Percentiles rank a stretch among this genome's conserved stretches.
Conservation (phyloP, 2,797 vertebrate genomes). For the Ciconia nigra region DNA sequence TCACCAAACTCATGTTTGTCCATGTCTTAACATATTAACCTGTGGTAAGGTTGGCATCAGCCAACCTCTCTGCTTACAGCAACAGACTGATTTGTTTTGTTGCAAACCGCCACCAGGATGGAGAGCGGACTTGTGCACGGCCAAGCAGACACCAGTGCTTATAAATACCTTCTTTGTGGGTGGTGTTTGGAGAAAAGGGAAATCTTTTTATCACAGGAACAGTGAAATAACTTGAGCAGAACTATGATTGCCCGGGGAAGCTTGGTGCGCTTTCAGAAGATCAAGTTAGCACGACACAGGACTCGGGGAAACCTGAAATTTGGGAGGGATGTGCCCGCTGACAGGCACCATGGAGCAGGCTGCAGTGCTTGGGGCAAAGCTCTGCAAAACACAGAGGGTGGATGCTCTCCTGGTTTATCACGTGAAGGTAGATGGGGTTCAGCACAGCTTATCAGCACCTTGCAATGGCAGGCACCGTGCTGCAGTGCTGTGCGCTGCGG, state of each 20-base stretch:
- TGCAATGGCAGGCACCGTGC: fast-evolving
- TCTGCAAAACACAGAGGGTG: not conserved
- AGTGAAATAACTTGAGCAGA: not conserved
- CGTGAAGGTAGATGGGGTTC: not conserved
- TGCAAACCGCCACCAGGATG: not conserved
- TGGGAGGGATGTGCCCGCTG: not conserved
- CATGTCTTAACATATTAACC: not conserved
- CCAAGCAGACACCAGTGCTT: not conserved
- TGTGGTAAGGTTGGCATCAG: not conserved
- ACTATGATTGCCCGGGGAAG: not conserved
- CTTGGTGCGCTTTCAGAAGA: not conserved
- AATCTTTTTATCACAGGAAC: not conserved
- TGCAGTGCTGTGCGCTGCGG: fast-evolving
- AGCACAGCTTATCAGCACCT: not conserved
- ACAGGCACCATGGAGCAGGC: fast-evolving
- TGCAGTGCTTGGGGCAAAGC: not conserved
- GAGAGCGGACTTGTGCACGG: fast-evolving
- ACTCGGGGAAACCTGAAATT: not conserved
- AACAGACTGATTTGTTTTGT: not conserved
- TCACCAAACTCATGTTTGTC: not conserved
- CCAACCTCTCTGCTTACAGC: not conserved
- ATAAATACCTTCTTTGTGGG: not conserved
- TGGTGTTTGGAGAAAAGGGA: not conserved
- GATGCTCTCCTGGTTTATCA: not conserved
- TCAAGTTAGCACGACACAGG: not conserved